phyloP scores from a whole-genome alignment of 2,888 invertebrate genomes.

The Tanytarsus gracilentus region DNA sequence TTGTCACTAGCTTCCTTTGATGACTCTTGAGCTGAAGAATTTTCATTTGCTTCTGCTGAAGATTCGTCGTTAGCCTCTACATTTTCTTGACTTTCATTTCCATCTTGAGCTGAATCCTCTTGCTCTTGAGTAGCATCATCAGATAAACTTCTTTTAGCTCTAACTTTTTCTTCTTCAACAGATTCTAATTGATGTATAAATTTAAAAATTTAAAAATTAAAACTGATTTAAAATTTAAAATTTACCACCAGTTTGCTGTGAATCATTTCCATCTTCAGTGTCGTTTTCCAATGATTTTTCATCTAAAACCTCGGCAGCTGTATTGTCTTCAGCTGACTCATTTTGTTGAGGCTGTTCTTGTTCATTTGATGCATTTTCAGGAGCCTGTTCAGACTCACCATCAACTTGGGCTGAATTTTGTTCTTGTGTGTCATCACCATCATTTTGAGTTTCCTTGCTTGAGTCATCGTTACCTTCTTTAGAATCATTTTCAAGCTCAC shows the following conservation, averaged over 20 bases:
- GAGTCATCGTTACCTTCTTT: slow-evolving; percentile 36
- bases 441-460: slow-evolving; percentile 41
- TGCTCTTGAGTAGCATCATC: slow-evolving; percentile 30
- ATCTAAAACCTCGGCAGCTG: slow-evolving; percentile 38
- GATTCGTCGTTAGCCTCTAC: slow-evolving; percentile 33
- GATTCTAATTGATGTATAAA: no score
- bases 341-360: slow-evolving; percentile 45
- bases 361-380: slow-evolving; percentile 42
- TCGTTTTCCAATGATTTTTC: slow-evolving; percentile 38
- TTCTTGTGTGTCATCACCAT: slow-evolving; percentile 29
- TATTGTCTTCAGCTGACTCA: slow-evolving; percentile 37
- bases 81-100: slow-evolving; percentile 32
- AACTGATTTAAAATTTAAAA: slow-evolving; percentile 30
- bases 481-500: slow-evolving; percentile 37
- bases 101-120: slow-evolving; percentile 36
- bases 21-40: slow-evolving; percentile 31
- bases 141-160: slow-evolving; percentile 23
- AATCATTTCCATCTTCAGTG: slow-evolving; percentile 36
- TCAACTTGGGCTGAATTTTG: slow-evolving; percentile 29
- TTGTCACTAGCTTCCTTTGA: slow-evolving; percentile 31
- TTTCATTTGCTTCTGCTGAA: slow-evolving; percentile 32
- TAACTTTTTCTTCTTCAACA: slow-evolving; percentile 30
- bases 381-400: slow-evolving; percentile 38
- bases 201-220: no score
- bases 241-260: slow-evolving; percentile 40